phyloP scores from a whole-genome alignment of 2,113 vertebrate species.

The Peromyscus leucopus region DNA sequence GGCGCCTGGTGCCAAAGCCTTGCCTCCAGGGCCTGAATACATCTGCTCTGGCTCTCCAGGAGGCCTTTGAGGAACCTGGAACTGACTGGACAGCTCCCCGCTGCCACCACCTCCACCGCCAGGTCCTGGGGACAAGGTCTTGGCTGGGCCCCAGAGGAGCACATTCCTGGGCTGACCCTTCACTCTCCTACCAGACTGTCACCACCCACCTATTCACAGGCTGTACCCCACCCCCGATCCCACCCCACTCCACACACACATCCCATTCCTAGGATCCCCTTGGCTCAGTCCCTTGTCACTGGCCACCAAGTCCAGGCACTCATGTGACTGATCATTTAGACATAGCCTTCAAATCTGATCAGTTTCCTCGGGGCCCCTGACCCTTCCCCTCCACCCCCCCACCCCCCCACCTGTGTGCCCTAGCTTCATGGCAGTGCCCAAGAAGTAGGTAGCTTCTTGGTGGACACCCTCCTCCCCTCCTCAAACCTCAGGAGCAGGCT shows the following conservation, averaged over 20 bases:
- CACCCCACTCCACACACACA: fast-evolving
- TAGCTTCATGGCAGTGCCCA: not conserved
- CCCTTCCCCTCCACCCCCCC: not conserved
- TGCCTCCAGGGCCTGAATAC: not conserved
- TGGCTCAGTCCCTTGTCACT: not conserved
- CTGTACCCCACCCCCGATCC: not conserved
- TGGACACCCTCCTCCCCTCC: not conserved
- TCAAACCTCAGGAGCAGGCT: not conserved
- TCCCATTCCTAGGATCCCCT: not conserved
- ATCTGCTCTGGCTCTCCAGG: not conserved
- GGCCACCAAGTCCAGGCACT: not conserved
- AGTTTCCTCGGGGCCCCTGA: not conserved
- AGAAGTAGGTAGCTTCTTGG: not conserved
- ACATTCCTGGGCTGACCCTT: not conserved
- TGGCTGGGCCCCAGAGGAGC: not conserved
- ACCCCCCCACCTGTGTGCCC: not conserved
- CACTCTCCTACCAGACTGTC: not conserved
- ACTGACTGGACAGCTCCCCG: not conserved
- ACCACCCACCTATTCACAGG: no score
- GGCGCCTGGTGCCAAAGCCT: not conserved
- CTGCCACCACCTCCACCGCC: not conserved
- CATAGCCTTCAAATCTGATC: not conserved
- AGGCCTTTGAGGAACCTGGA: not conserved
- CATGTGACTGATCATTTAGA: not conserved
- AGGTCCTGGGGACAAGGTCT: not conserved